phyloP scores from a whole-genome alignment of 2,888 invertebrate genomes.

The Trachelus iudaicus region DNA sequence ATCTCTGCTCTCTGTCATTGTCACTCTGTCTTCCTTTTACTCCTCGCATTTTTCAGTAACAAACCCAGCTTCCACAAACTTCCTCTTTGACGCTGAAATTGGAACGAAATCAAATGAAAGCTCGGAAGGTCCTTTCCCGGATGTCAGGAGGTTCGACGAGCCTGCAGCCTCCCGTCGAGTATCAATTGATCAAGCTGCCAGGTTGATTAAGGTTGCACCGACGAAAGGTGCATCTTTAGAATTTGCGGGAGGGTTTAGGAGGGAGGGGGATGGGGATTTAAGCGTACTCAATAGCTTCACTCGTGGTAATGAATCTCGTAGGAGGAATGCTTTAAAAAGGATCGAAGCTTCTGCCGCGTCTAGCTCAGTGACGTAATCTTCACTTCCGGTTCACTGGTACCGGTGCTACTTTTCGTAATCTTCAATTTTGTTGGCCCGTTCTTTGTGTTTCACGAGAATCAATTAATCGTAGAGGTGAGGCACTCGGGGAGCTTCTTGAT shows the following conservation, averaged over 20 bases:
- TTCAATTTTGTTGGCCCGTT: background rate
- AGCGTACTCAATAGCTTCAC: background rate
- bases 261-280: background rate
- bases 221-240: background rate
- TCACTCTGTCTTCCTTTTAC: background rate
- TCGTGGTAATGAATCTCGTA: background rate
- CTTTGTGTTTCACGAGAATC: background rate
- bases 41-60: background rate
- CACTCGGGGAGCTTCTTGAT: background rate
- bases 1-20: slow-evolving; percentile 4
- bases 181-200: background rate
- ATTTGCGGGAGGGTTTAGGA: background rate
- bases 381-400: background rate
- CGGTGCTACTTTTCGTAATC: background rate
- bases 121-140: background rate
- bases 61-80: background rate
- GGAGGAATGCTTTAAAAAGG: background rate
- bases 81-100: background rate
- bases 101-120: background rate
- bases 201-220: background rate
- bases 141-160: background rate
- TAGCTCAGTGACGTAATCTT: background rate
- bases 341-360: background rate
- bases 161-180: background rate
- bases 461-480: background rate